phyloP scores from a whole-genome alignment of 2,888 invertebrate species.

The Capitulum mitella region DNA sequence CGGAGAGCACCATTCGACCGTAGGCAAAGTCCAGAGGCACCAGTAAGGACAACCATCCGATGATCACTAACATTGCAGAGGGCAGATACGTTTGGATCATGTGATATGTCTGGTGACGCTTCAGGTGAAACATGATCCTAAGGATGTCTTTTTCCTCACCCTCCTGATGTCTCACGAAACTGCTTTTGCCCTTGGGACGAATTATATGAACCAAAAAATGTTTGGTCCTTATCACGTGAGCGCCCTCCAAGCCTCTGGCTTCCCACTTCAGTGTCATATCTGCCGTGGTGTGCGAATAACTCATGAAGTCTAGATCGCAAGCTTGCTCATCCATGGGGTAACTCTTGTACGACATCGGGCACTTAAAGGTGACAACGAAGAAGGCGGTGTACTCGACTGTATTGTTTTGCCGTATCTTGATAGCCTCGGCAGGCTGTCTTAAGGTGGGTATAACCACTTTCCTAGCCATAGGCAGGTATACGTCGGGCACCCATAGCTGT shows the following conservation, averaged over 20 bases:
- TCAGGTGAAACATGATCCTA: slow-evolving; percentile 41
- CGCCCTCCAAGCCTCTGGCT: not conserved
- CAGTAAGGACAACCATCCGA: slow-evolving; percentile 60
- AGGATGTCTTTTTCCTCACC: not conserved
- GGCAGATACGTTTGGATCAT: slow-evolving; percentile 57
- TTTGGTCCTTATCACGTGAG: not conserved
- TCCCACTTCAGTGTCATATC: not conserved
- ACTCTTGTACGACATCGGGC: not conserved
- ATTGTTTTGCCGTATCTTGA: not conserved
- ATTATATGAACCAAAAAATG: not conserved
- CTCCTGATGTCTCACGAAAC: not conserved
- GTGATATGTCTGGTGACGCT: slow-evolving; percentile 55
- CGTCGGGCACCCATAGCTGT: not conserved
- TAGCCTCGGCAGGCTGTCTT: not conserved
- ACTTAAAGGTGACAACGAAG: not conserved
- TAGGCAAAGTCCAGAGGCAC: slow-evolving; percentile 59
- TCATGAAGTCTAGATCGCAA: not conserved
- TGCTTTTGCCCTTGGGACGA: not conserved
- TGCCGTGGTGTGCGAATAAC: not conserved
- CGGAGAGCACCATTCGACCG: slow-evolving; percentile 57
- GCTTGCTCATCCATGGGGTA: not conserved
- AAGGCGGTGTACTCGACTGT: not conserved
- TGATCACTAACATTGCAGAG: slow-evolving; percentile 56
- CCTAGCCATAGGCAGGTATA: slow-evolving; percentile 3
- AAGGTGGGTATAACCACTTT: not conserved